Evolutionary conservation across 2,797 vertebrate genomes (phyloP), one percentile per base, ranked within the genome.

Genomic region (Karalla daura): DNA sequence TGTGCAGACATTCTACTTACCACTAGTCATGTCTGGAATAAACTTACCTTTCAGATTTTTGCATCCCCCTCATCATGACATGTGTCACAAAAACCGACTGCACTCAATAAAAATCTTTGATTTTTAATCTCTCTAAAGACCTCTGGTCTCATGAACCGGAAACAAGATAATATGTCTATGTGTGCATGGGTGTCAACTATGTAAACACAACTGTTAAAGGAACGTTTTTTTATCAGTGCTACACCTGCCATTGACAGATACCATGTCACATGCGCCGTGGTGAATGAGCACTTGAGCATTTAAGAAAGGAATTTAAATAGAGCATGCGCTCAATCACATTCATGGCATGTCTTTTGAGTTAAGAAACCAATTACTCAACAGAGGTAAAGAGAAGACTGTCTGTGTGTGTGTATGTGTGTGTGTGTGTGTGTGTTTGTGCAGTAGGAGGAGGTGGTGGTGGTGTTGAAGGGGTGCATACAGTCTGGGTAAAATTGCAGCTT

Each of bases 231-330:
- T 81, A 83, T 79, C 78, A 68, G 74, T 12, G 40, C 69, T 85
- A 58, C 80, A 84, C 80, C 85, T 88, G 81, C 76, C 68, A 65
- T 74, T 88, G 68, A 81, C 44, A 70, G 63, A 81, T 55, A 81
- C 66, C 32, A 11, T 25, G 45, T 59, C 23, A 61, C 74, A 76
- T 54, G 62, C 11, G 17, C 56, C 23, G 28, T 46, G 30, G 35
- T 30, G 32, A 71, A 63, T 37, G 47, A 4, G 27, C 44, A 52
- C 23, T 46, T 30, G 18, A 56, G 47, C n/a, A 47, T 47, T 64
- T 35, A 62, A 33, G 20, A 24, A 24, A 33, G n/a, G 8, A 25
- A 40, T 69, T 55, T 39, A 60, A 63, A 28, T 41, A 21, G 52
- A 28, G 14, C 28, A 37, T 52, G 32, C 14, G 27, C n/a, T 56